A percentile compares a stretch with the other conserved stretches of the same genome.
phyloP scores from a whole-genome alignment of 2,888 invertebrate species.

The Crioceris asparagi region DNA sequence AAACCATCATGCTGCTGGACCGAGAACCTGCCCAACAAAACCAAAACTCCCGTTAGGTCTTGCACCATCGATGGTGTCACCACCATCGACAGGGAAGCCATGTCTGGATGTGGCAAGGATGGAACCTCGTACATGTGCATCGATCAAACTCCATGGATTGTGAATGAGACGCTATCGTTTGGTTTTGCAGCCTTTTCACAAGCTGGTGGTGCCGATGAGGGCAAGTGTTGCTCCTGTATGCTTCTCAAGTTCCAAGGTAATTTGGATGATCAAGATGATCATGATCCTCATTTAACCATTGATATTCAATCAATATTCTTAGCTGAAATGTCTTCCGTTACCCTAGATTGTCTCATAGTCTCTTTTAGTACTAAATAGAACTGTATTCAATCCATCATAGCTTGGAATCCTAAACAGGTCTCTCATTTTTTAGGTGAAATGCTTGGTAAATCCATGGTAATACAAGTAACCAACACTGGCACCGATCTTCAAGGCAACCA shows the following conservation, averaged over 20 bases:
- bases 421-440: conserved; percentile 15
- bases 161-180: conserved; percentile 11
- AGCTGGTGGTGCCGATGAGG: conserved; percentile 9
- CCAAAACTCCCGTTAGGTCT: conserved; percentile 11
- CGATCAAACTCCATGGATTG: conserved; percentile 11
- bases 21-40: conserved; percentile 12
- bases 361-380: too few relatives aligned
- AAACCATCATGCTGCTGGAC: conserved; percentile 19
- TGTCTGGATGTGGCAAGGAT: conserved; percentile 10
- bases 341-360: too few relatives aligned
- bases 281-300: too few relatives aligned
- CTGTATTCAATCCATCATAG: too few relatives aligned
- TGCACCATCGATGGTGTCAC: conserved; percentile 15
- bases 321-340: too few relatives aligned
- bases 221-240: too few relatives aligned
- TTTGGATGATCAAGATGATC: too few relatives aligned
- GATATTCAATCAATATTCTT: too few relatives aligned
- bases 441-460: conserved; percentile 12
- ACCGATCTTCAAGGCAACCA: conserved; percentile 16
- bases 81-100: conserved; percentile 6
- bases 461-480: conserved; percentile 19
- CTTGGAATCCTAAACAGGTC: too few relatives aligned
- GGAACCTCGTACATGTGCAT: conserved; percentile 12
- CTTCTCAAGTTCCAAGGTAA: too few relatives aligned
- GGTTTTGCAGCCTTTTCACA: conserved; percentile 17